Conservation (phyloP, 2,888 invertebrate genomes). For the Flabesymbios commensalis region DNA sequence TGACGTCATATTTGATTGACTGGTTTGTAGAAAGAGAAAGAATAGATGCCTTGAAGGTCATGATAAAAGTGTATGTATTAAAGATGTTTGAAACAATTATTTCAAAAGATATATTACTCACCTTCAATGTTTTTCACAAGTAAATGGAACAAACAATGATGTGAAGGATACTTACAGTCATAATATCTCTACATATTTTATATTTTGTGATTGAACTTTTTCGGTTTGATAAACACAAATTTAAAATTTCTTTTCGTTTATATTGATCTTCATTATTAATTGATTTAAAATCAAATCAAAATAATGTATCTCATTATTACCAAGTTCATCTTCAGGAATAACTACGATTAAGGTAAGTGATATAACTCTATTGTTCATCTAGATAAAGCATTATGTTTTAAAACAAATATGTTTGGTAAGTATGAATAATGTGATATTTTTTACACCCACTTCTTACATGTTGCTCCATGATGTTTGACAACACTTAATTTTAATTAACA, state of each 20-base stretch:
- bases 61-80: conserved; percentile 94
- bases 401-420: neutral
- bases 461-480: neutral
- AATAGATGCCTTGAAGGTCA: conserved; percentile 85
- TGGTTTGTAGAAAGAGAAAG: conserved; percentile 97
- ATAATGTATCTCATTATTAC: too few relatives aligned
- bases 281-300: too few relatives aligned
- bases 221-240: too few relatives aligned
- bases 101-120: neutral
- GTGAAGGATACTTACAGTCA: too few relatives aligned
- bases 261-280: too few relatives aligned
- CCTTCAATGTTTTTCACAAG: neutral
- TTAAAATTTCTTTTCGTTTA: too few relatives aligned
- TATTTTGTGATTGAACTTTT: too few relatives aligned
- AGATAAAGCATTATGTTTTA: neutral
- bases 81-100: neutral
- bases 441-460: neutral
- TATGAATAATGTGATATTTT: neutral
- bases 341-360: too few relatives aligned
- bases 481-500: neutral
- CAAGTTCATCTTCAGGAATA: too few relatives aligned
- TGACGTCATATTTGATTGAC: conserved; percentile 96
- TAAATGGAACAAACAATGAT: neutral
- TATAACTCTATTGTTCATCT: too few relatives aligned
- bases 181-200: too few relatives aligned